Evolutionary conservation across 2,113 vertebrate species (phyloP).

Genomic region (Coregonus clupeaformis): DNA sequence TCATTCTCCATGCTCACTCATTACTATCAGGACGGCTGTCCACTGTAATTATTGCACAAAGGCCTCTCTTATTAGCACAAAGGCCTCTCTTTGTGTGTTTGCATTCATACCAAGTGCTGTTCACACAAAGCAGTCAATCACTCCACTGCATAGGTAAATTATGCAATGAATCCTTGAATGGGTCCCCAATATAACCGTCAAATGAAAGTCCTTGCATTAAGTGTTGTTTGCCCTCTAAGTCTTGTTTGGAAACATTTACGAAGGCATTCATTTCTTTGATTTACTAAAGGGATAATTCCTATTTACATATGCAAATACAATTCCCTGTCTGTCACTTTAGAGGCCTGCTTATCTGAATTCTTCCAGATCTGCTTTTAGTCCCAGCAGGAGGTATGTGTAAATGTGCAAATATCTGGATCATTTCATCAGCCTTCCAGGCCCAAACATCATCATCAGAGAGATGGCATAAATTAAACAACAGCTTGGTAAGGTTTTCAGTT

Average conservation of each 20-base stretch:
- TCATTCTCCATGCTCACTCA: slow-evolving; percentile 39
- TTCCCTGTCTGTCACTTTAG: slow-evolving; percentile 1
- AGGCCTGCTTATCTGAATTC: neutral
- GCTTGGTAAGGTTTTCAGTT: neutral
- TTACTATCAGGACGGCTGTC: slow-evolving; percentile 37
- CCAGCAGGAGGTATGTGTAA: neutral
- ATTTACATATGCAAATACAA: slow-evolving; percentile 7
- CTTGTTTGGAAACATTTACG: neutral
- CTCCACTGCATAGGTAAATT: slow-evolving; percentile 20
- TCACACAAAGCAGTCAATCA: slow-evolving; percentile 25
- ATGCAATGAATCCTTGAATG: slow-evolving; percentile 31
- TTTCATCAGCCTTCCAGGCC: neutral
- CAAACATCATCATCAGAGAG: neutral
- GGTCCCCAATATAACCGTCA: slow-evolving; percentile 9
- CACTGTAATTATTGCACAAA: slow-evolving; percentile 41
- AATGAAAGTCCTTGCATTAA: slow-evolving; percentile 25
- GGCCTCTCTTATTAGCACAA: slow-evolving; percentile 30
- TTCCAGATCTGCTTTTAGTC: neutral
- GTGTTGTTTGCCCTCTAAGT: slow-evolving; percentile 1
- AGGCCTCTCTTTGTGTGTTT: slow-evolving; percentile 30
- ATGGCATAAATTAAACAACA: neutral
- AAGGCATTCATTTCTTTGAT: neutral
- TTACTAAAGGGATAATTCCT: neutral
- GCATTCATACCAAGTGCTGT: slow-evolving; percentile 36
- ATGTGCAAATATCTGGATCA: neutral